A percentile compares a stretch with the other conserved stretches of the same genome.
Evolutionary conservation across 2,113 vertebrate species (phyloP).

Genomic region (Archilochus colubris): DNA sequence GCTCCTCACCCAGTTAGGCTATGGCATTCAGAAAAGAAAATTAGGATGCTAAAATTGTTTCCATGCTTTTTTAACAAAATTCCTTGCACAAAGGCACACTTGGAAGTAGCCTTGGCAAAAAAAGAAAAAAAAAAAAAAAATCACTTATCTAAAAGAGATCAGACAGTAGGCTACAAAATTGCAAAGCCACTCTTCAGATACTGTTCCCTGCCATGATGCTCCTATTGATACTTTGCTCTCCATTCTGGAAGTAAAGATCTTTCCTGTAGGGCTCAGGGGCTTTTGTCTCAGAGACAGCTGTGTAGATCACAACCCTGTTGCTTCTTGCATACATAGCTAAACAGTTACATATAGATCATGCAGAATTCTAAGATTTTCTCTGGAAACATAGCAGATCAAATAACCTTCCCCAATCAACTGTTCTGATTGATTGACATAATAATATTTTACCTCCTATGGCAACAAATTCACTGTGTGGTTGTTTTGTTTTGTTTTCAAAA

Average conservation of each 20-base stretch:
- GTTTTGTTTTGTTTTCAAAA: background rate
- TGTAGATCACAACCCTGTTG: background rate
- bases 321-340: background rate
- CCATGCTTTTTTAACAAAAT: background rate
- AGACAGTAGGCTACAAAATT: background rate
- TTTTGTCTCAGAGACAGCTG: constrained; percentile 45
- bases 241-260: background rate
- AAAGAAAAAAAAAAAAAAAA: background rate
- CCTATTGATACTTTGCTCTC: background rate
- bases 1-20: background rate
- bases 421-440: background rate
- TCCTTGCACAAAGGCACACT: background rate
- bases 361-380: constrained; percentile 38
- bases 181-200: background rate
- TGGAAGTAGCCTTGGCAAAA: background rate
- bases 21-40: background rate
- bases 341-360: background rate
- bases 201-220: background rate
- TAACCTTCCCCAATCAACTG: constrained; percentile 39
- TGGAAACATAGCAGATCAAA: constrained; percentile 24
- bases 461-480: background rate
- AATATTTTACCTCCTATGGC: constrained; percentile 42
- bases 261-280: background rate
- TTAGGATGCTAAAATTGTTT: background rate
- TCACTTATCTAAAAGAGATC: background rate